phyloP scores from a whole-genome alignment of 2,113 vertebrate genomes.

The Channa maculata region DNA sequence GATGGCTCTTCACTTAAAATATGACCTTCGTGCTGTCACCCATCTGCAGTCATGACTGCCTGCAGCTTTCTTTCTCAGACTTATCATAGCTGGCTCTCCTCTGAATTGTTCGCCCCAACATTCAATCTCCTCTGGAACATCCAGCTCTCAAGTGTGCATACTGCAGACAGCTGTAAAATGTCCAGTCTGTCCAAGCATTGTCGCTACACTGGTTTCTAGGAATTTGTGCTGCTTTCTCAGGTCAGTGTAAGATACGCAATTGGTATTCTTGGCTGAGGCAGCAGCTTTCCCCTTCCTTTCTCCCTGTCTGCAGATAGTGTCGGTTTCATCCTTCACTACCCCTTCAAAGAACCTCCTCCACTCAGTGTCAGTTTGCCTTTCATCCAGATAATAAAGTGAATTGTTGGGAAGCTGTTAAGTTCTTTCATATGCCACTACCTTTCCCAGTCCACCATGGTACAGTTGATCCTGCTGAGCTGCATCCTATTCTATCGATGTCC shows the following conservation, averaged over 20 bases:
- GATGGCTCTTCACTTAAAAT: conserved; percentile 32
- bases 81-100: conserved; percentile 30
- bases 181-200: conserved; percentile 22
- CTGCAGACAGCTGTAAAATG: conserved; percentile 48
- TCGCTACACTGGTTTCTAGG: conserved; percentile 31
- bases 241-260: conserved; percentile 45
- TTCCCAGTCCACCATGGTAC: conserved; percentile 10
- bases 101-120: conserved; percentile 23
- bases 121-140: conserved; percentile 29
- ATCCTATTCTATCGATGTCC: background rate
- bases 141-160: conserved; percentile 37
- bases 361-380: conserved; percentile 52
- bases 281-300: conserved; percentile 17
- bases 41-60: conserved; percentile 46
- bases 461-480: conserved; percentile 26
- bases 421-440: conserved; percentile 8
- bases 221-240: conserved; percentile 44
- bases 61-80: conserved; percentile 27
- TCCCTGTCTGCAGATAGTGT: conserved; percentile 26
- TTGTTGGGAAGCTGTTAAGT: conserved; percentile 27
- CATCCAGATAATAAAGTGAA: conserved; percentile 46
- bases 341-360: conserved; percentile 41
- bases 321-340: conserved; percentile 46
- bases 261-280: conserved; percentile 48
- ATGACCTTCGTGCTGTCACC: conserved; percentile 17